Evolutionary conservation across 2,797 vertebrate genomes (phyloP).

Genomic region (Chlorospingus semifuscus): DNA sequence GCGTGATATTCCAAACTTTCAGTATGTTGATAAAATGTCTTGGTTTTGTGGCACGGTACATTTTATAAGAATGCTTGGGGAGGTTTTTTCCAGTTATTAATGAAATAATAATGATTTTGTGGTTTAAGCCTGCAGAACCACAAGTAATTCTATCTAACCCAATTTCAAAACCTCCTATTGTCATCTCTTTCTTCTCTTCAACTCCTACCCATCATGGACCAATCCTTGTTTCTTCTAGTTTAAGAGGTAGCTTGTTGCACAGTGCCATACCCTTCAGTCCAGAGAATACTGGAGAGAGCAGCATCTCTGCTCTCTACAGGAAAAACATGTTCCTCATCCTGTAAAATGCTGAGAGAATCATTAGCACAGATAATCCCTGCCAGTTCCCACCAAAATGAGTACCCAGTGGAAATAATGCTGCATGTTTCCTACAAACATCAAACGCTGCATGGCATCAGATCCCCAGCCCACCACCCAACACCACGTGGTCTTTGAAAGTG

Average conservation of each 20-base stretch:
- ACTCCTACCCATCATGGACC: neutral
- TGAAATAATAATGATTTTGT: neutral
- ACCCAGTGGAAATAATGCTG: neutral
- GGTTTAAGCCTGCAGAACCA: neutral
- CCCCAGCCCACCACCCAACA: neutral
- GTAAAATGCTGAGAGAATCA: neutral
- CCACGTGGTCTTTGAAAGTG: rapidly evolving
- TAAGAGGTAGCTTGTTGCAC: neutral
- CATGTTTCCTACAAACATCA: neutral
- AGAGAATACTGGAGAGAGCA: neutral
- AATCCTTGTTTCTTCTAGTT: neutral
- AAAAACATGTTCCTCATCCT: neutral
- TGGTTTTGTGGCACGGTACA: neutral
- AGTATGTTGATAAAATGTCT: neutral
- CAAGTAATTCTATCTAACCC: neutral
- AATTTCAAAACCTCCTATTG: neutral
- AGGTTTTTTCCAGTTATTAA: neutral
- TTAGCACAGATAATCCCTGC: neutral
- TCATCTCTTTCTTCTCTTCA: neutral
- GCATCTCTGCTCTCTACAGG: neutral
- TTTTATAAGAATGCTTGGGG: neutral
- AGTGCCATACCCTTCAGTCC: neutral
- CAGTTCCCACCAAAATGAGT: neutral
- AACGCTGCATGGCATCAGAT: neutral
- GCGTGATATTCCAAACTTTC: neutral